Percentiles rank a stretch among this genome's conserved stretches.
These are phyloP conservation scores for Macrochelys suwanniensis DNA, from an alignment of 2,797 vertebrate species.

Conservation along the genomic window DNA sequence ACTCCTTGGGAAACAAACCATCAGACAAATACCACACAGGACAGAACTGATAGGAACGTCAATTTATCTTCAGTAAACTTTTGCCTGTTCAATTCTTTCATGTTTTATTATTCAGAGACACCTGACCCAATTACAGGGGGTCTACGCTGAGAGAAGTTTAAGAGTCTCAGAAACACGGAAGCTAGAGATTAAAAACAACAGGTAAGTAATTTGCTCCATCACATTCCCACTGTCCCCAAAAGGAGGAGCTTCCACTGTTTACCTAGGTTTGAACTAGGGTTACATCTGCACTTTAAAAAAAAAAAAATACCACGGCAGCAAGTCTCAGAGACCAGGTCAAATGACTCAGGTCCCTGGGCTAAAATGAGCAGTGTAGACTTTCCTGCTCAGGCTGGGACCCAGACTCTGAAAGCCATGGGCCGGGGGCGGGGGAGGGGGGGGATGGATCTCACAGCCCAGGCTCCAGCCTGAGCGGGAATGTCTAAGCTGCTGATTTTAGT, in stretches of 20 bases:
- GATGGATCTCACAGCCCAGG: not conserved
- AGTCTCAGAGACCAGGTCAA: not conserved
- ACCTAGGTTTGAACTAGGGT: not conserved
- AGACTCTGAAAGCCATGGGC: not conserved
- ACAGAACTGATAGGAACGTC: not conserved
- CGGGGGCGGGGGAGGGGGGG: no score
- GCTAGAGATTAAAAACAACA: not conserved
- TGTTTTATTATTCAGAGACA: not conserved
- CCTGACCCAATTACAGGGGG: accelerated
- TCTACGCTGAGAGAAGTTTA: not conserved
- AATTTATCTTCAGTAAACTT: not conserved
- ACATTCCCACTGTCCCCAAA: not conserved
- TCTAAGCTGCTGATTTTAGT: not conserved
- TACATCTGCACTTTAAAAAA: not conserved
- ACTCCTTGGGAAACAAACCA: constrained; percentile 14
- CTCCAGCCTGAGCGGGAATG: no score
- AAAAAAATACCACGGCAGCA: accelerated
- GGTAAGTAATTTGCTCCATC: not conserved
- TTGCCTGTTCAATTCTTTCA: accelerated
- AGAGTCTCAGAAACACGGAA: not conserved
- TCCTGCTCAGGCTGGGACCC: not conserved
- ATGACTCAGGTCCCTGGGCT: not conserved
- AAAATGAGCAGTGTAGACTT: not conserved
- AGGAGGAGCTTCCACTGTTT: not conserved
- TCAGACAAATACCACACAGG: not conserved